A percentile compares a stretch with the other conserved stretches of the same genome.
These are phyloP conservation scores for Mormyrus iriodes DNA, from an alignment of 2,113 vertebrate species.

Conservation along the genomic window DNA sequence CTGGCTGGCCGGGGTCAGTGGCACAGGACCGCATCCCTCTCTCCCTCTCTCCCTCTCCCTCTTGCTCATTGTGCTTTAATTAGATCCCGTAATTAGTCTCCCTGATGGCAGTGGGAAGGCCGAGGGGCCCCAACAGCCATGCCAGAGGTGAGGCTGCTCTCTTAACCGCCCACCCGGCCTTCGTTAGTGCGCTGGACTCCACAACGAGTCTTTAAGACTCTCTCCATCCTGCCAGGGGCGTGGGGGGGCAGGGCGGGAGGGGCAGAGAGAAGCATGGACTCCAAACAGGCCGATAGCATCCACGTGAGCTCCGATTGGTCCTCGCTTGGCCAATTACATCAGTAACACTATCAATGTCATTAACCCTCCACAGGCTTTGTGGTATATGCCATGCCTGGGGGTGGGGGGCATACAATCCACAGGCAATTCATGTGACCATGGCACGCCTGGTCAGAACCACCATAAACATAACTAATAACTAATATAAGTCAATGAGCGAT, in stretches of 20 bases:
- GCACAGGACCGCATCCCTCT: slow-evolving; percentile 61
- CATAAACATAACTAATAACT: background rate
- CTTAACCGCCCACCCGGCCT: slow-evolving; percentile 52
- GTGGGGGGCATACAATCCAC: background rate
- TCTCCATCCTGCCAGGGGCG: background rate
- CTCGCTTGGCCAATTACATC: background rate
- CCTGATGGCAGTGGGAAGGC: slow-evolving; percentile 88
- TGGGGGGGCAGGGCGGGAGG: background rate
- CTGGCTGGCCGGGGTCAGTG: slow-evolving; percentile 81
- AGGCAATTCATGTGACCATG: background rate
- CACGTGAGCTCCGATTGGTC: background rate
- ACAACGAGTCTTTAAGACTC: slow-evolving; percentile 47
- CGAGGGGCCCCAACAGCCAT: slow-evolving; percentile 79
- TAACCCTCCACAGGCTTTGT: background rate
- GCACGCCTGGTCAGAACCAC: background rate
- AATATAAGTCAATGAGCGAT: background rate
- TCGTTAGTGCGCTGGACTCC: slow-evolving; percentile 57
- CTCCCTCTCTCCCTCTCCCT: slow-evolving; percentile 54
- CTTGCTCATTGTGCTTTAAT: slow-evolving; percentile 89
- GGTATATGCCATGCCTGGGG: background rate
- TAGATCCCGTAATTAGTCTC: slow-evolving; percentile 99
- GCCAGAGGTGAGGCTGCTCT: slow-evolving; percentile 76
- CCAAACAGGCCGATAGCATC: background rate
- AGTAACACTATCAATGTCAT: background rate
- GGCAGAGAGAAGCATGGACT: background rate